Conservation (phyloP, 2,797 vertebrate species). For the Urocyon cinereoargenteus region DNA sequence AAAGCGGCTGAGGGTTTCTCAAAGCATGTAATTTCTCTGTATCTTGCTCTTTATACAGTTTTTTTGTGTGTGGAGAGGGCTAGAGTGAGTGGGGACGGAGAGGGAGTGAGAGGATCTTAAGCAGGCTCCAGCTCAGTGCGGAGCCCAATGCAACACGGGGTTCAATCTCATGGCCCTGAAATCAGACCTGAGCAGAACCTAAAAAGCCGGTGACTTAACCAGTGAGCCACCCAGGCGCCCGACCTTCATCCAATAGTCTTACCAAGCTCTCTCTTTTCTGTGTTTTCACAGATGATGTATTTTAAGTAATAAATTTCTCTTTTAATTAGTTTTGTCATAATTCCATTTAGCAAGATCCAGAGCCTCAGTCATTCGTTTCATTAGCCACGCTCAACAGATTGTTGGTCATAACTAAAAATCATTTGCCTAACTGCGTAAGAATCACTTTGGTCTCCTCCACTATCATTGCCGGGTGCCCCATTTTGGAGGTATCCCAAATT, state of each 20-base stretch:
- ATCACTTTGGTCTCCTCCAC: neutral
- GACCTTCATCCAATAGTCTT: neutral
- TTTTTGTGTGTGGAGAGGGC: neutral
- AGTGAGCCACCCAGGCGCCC: neutral
- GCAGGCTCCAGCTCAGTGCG: neutral
- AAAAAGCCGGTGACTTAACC: neutral
- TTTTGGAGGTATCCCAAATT: neutral
- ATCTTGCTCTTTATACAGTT: neutral
- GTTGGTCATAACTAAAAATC: neutral
- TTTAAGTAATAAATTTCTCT: neutral
- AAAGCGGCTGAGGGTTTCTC: neutral
- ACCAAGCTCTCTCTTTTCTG: neutral
- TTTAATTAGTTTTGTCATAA: conserved; percentile 16
- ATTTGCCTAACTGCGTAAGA: neutral
- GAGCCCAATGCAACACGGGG: neutral
- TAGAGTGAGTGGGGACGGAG: neutral
- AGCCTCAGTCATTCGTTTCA: neutral
- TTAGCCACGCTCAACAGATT: neutral
- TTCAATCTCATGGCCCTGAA: neutral
- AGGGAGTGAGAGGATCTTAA: neutral
- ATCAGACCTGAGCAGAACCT: neutral
- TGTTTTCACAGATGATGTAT: neutral
- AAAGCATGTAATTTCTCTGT: neutral
- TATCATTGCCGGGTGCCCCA: neutral
- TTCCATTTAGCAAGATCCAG: neutral